Base-by-base conservation (phyloP, 2,888 invertebrate species). In the Charanyca ferruginea region DNA sequence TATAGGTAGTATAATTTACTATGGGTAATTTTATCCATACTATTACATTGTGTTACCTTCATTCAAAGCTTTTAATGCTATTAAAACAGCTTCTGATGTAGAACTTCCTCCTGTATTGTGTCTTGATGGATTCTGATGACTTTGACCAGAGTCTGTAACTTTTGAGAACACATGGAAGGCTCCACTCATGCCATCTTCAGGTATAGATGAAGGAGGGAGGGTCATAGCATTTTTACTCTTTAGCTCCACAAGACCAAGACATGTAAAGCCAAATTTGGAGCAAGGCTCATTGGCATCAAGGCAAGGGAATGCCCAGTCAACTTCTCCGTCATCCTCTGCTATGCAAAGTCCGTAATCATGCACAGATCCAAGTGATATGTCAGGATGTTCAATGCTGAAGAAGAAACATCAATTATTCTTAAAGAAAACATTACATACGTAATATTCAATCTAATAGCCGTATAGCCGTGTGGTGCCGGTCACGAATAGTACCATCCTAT, bases 291-390 rank as follows among this genome's bases (percentile, higher is more conserved):
- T 96, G 16, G 97, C 96, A 88, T 99, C 99, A 13, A 99, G 95
- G 81, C 98, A 98, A 0, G 99, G 99, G 89, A 99, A 99, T 83
- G 99, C 99, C 93, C 97, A 96, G 91, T 99, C 99, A 3, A 98
- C 98, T 93, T 99, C 99, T 1, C 99, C 99, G 88, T 99, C 99
- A 86, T 99, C 99, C 93, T 99, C 99, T 28, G 98, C 99, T 90
- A 99, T 98, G 88, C 98, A 98, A 62, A 99, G 96, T 48, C 98
- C 98, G 90, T 98, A 99, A 85, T 97, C 96, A 61, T 96, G 95
- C 20, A 97, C 96, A 42, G 97, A 96, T 82, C 97, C 96, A 53
- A 97, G 94, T 22, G 93, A 89, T 82, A 96, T 93, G 70, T 97
- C 96, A 6, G 97, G 97, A 88, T 96, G 96, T 85, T 96, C 96